A percentile compares a stretch with the other conserved stretches of the same genome.
phyloP scores from a whole-genome alignment of 2,888 invertebrate genomes.

The Latheticus oryzae region DNA sequence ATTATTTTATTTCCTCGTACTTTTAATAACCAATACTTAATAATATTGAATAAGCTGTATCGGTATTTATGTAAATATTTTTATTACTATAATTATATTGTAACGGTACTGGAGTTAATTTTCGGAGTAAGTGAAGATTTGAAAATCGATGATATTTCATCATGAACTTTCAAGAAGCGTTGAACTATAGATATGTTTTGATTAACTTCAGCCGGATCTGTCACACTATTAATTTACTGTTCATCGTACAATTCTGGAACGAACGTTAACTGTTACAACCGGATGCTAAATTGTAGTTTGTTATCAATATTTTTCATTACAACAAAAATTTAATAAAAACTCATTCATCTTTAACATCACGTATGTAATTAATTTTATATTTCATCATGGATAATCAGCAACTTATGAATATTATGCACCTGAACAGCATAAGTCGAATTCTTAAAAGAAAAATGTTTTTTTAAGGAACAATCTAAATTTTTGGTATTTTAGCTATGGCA shows the following conservation, averaged over 20 bases:
- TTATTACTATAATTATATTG: conserved; percentile 12
- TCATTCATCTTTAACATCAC: too few relatives aligned
- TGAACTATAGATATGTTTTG: conserved; percentile 6
- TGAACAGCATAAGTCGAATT: too few relatives aligned
- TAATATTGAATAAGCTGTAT: conserved; percentile 3
- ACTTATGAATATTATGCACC: too few relatives aligned
- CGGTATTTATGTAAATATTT: conserved; percentile 26
- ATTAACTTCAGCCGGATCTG: conserved; percentile 20
- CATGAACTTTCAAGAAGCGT: conserved; percentile 9
- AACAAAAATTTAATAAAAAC: too few relatives aligned
- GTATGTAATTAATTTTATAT: too few relatives aligned
- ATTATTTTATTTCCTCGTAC: conserved; percentile 28
- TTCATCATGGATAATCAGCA: too few relatives aligned
- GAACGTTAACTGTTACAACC: conserved; percentile 12
- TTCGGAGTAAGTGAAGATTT: conserved; percentile 15
- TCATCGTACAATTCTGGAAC: conserved; percentile 15
- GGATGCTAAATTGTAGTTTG: too few relatives aligned
- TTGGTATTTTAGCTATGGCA: too few relatives aligned
- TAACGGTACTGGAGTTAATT: conserved; percentile 22
- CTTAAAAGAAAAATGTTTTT: too few relatives aligned
- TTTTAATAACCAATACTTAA: conserved; percentile 17
- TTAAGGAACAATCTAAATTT: too few relatives aligned
- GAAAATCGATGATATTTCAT: conserved; percentile 13
- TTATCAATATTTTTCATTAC: too few relatives aligned
- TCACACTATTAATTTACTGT: conserved; percentile 28